phyloP scores from a whole-genome alignment of 2,888 invertebrate species.

The Dendrolimus houi region DNA sequence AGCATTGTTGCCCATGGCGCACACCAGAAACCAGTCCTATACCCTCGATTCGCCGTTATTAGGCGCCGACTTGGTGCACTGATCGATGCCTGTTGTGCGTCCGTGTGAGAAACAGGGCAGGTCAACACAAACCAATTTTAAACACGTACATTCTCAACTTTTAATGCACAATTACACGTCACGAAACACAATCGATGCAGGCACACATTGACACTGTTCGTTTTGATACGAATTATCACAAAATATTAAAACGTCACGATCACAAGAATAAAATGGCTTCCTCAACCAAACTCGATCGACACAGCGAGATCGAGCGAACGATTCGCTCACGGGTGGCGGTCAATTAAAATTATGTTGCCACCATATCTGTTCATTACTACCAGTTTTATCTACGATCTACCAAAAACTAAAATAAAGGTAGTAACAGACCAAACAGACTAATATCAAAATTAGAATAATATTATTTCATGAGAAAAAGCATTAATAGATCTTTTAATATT shows the following conservation, averaged over 20 bases:
- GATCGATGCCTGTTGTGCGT: slow-evolving; percentile 71
- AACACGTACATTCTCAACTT: slow-evolving; percentile 63
- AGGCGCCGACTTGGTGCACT: slow-evolving; percentile 65
- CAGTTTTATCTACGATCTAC: slow-evolving; percentile 5
- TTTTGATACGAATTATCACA: slow-evolving; percentile 41
- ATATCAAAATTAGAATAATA: no score
- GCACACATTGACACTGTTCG: slow-evolving; percentile 64
- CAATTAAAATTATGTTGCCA: slow-evolving; percentile 61
- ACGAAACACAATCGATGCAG: slow-evolving; percentile 54
- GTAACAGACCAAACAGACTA: background rate
- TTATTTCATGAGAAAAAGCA: no score
- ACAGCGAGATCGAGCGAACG: slow-evolving; percentile 66
- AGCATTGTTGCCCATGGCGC: slow-evolving; percentile 98
- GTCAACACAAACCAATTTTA: slow-evolving; percentile 70
- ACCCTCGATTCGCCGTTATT: slow-evolving; percentile 63
- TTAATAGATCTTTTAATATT: no score
- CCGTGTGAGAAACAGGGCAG: slow-evolving; percentile 67
- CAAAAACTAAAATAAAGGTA: background rate
- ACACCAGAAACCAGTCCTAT: slow-evolving; percentile 56
- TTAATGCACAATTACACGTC: slow-evolving; percentile 55
- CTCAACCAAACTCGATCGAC: slow-evolving; percentile 66
- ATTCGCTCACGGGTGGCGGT: slow-evolving; percentile 62
- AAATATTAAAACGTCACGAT: slow-evolving; percentile 60
- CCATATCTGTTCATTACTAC: slow-evolving; percentile 23
- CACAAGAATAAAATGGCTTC: slow-evolving; percentile 74